Percentiles rank a stretch among this genome's conserved stretches.
These are phyloP conservation scores for Ivindomyrus marchei DNA, from an alignment of 2,113 vertebrate genomes.

Conservation along the genomic window DNA sequence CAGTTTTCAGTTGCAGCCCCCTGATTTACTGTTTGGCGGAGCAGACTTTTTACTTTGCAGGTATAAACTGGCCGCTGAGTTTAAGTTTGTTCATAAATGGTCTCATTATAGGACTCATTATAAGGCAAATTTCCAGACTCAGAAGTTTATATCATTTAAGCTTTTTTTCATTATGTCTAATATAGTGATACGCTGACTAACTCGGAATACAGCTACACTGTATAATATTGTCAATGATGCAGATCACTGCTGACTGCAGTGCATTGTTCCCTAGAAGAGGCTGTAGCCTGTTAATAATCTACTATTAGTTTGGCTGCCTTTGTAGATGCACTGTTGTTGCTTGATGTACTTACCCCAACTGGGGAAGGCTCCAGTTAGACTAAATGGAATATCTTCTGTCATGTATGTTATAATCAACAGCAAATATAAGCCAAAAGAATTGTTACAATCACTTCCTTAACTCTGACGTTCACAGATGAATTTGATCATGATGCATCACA, in stretches of 20 bases:
- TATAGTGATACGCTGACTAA: neutral
- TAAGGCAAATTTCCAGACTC: neutral
- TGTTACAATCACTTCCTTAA: neutral
- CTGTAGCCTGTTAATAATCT: slow-evolving; percentile 5
- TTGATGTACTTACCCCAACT: neutral
- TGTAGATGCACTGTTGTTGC: neutral
- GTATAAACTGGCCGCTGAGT: neutral
- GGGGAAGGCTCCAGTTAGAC: neutral
- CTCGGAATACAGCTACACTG: neutral
- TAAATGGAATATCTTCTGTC: neutral
- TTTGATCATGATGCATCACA: neutral
- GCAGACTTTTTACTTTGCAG: neutral
- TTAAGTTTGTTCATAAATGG: neutral
- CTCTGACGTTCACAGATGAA: neutral
- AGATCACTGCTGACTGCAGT: neutral
- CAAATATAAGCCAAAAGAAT: neutral
- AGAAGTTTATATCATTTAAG: neutral
- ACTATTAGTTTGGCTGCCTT: neutral
- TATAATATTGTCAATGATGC: neutral
- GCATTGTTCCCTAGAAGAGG: neutral
- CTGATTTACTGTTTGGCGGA: neutral
- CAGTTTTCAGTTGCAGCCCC: neutral
- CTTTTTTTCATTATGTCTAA: neutral
- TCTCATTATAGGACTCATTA: neutral
- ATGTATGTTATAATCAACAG: neutral